Conservation (phyloP, 2,113 vertebrate genomes). For the Pteruthius melanotis region DNA sequence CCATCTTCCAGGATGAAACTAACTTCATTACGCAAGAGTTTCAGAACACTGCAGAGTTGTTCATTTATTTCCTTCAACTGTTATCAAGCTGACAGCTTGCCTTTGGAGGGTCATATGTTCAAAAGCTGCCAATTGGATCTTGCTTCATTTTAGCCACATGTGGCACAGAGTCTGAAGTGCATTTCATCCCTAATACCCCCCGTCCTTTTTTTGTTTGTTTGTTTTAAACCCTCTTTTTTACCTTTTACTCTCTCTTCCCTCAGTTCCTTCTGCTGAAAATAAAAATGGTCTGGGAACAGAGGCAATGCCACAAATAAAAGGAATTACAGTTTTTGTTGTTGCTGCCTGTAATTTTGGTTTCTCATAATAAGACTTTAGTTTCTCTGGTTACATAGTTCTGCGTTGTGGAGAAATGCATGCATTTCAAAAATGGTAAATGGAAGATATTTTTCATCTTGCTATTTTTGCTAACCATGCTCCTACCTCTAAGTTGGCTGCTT, state of each 20-base stretch:
- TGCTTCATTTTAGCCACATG: background rate
- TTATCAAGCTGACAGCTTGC: background rate
- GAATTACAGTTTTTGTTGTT: background rate
- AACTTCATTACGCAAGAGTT: constrained; percentile 39
- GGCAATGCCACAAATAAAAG: background rate
- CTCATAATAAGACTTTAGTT: background rate
- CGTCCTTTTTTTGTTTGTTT: rapidly evolving
- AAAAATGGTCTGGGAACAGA: background rate
- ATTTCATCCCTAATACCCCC: background rate
- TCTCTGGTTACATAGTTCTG: background rate
- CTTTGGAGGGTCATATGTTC: constrained; percentile 16
- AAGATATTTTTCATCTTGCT: background rate
- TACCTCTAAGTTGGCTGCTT: background rate
- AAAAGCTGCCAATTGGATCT: constrained; percentile 12
- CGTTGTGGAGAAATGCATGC: background rate
- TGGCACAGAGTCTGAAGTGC: background rate
- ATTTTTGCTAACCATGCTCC: background rate
- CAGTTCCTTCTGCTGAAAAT: background rate
- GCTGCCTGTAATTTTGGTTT: constrained; percentile 43
- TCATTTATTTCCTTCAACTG: constrained; percentile 42
- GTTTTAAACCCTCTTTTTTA: background rate
- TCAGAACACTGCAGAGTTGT: background rate
- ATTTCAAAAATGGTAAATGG: background rate
- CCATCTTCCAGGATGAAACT: constrained; percentile 1
- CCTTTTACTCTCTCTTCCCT: background rate